Evolutionary conservation across 2,888 invertebrate species (phyloP), one percentile per base, ranked within the genome.

Genomic region (Heteromurus nitidus): DNA sequence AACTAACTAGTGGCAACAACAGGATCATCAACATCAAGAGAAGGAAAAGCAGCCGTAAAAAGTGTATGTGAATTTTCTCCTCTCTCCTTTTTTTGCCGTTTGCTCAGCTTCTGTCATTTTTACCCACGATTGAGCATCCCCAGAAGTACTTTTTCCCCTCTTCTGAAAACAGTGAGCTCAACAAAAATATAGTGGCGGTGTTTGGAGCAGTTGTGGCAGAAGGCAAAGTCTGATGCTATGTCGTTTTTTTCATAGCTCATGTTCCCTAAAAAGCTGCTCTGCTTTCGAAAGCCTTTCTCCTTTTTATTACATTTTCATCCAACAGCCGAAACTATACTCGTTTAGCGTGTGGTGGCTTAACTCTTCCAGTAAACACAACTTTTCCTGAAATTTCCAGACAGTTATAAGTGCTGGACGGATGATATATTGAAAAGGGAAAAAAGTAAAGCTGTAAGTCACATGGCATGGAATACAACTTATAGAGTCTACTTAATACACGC

Each of bases 51-150:
- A 47, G 28, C 67, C 67, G 28, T 50, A 67, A 47, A 75, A 68
- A 42, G 64, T 64, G 55, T 26, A 64, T 70, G 53, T 16, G 16
- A 30, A 53, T 70, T 36, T 70, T 64, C 55, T 24, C 7, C 55
- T 55, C 22, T 69, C 36, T 24, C 30, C 22, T 62, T 44, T 31
- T 62, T 31, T 31, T 36, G 22, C 55, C 74, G 28, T 67, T 65
- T 74, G 47, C 64, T 26, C 62, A 65, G 36, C 44, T 77, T 64
- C 70, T 77, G 64, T 70, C 77, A 70, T 69, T 77, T 65, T 70
- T 77, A 77, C 77, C 36, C 69, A 70, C 77, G 70, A 77, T 64
- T 70, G 70, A 77, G 64, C 77, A 69, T 77, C 53, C 64, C 18
- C 36, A 55, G 20, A 28, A 22, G 28, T 7, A 73, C 62, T 55